Base-by-base conservation (phyloP, 2,888 invertebrate genomes). In the Tromatobia lineatoria region DNA sequence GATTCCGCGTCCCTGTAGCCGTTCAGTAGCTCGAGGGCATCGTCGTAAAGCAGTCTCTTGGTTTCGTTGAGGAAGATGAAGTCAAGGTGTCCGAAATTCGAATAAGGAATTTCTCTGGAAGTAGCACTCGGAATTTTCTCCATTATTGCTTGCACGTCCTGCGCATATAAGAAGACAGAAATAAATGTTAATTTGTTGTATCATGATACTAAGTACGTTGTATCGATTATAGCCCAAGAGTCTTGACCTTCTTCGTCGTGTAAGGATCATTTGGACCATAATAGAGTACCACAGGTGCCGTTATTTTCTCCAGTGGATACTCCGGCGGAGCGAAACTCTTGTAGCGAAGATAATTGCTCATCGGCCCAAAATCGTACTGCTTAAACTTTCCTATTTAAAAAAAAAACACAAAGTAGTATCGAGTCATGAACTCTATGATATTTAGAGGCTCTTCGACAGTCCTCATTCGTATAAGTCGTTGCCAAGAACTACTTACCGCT, bases 271-370 rank as follows among this genome's bases (percentile, higher is more conserved):
- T 77, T 3, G 71, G 71, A n/a, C 79, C 85, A 54, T 86, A 86
- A 77, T 86, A 93, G 25, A 93, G 83, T 20, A 90, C 91, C 70
- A 92, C 69, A 0, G 93, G 93, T 66, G 91, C 87, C 13, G 86
- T 89, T 29, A 93, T 88, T 59, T 88, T 89, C 76, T 90, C 89
- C 47, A 93, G 84, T 11, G 89, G 85, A 76, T 93, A 93, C 45
- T 91, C 90, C 13, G 92, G 92, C 15, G 93, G 92, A 34, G 57
- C 78, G 23, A 71, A 50, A 71, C 86, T 87, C 61, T 85, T 86
- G 71, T 89, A 90, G 25, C 82, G 87, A 42, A 86, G 66, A 18
- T 83, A 85, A 87, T 90, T 90, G 18, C 81, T 80, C 34, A 82
- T 85, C 29, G 87, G 81, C 47, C 90, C 89, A 80, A 86, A 90